These are phyloP conservation scores for Pteronotus mesoamericanus DNA, from an alignment of 2,797 vertebrate genomes.

Conservation along the genomic window DNA sequence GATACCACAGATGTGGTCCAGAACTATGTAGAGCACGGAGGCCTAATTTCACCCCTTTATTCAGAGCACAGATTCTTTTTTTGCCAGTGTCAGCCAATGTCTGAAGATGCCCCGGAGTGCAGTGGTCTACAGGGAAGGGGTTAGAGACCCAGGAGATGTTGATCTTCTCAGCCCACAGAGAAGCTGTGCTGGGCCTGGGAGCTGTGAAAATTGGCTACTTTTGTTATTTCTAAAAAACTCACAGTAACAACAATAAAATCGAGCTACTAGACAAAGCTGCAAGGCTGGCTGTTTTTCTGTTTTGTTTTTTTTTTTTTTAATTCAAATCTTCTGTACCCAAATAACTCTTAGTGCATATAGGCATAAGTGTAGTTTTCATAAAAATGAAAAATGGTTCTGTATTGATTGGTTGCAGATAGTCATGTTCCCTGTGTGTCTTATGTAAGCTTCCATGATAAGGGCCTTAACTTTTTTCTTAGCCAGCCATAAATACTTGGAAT, in stretches of 20 bases:
- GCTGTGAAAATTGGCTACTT: slow-evolving; percentile 19
- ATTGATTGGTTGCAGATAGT: not conserved
- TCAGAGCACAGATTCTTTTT: not conserved
- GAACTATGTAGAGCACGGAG: accelerated
- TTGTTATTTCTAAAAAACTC: not conserved
- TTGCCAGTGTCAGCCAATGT: not conserved
- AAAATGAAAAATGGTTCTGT: not conserved
- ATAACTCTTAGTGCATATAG: not conserved
- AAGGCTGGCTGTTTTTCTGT: not conserved
- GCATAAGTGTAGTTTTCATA: not conserved
- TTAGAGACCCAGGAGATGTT: not conserved
- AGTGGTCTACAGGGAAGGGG: not conserved
- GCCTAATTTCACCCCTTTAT: not conserved
- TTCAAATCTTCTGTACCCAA: not conserved
- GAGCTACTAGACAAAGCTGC: not conserved
- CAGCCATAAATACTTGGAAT: not conserved
- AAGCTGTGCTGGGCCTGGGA: not conserved
- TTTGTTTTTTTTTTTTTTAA: not conserved
- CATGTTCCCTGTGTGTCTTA: not conserved
- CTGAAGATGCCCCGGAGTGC: not conserved
- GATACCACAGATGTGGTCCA: not conserved
- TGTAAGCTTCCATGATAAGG: not conserved
- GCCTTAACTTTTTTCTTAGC: not conserved
- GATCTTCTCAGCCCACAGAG: not conserved
- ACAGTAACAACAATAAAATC: slow-evolving; percentile 15